A percentile compares a stretch with the other conserved stretches of the same genome.
phyloP scores from a whole-genome alignment of 1,140 invertebrate genomes.

The Carposina sasakii region DNA sequence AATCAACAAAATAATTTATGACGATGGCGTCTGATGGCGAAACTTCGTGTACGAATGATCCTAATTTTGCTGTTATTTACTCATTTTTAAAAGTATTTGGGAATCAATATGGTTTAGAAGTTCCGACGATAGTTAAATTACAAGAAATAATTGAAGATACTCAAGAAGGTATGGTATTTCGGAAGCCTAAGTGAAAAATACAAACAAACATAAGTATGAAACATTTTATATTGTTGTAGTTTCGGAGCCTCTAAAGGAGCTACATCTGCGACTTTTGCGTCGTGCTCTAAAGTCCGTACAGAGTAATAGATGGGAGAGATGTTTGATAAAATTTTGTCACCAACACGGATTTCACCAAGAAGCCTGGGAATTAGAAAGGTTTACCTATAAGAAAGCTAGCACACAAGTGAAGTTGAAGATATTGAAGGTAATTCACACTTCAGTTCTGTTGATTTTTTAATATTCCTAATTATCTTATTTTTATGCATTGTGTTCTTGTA shows the following conservation, averaged over 20 bases:
- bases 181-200: constrained; percentile 42
- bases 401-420: constrained; percentile 89
- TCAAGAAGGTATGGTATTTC: constrained; percentile 81
- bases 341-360: constrained; percentile 88
- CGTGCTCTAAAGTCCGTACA: constrained; percentile 89
- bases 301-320: constrained; percentile 92
- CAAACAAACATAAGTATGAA: constrained; percentile 54
- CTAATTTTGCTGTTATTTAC: constrained; percentile 96
- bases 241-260: constrained; percentile 82
- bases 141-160: constrained; percentile 91
- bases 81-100: constrained; percentile 93
- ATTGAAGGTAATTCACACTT: constrained; percentile 78
- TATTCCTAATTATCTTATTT: constrained; percentile 12
- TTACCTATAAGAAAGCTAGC: constrained; percentile 95
- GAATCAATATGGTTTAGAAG: constrained; percentile 82
- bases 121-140: constrained; percentile 85
- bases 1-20: constrained; percentile 61
- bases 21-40: constrained; percentile 90
- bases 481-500: too few relatives aligned
- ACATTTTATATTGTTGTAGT: constrained; percentile 78
- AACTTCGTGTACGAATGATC: constrained; percentile 91
- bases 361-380: constrained; percentile 96
- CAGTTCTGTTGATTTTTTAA: constrained; percentile 7
- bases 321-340: constrained; percentile 92
- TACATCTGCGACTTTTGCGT: constrained; percentile 92